A percentile compares a stretch with the other conserved stretches of the same genome.
Evolutionary conservation across 2,113 vertebrate genomes (phyloP).

Genomic region (Hystrix brachyura): DNA sequence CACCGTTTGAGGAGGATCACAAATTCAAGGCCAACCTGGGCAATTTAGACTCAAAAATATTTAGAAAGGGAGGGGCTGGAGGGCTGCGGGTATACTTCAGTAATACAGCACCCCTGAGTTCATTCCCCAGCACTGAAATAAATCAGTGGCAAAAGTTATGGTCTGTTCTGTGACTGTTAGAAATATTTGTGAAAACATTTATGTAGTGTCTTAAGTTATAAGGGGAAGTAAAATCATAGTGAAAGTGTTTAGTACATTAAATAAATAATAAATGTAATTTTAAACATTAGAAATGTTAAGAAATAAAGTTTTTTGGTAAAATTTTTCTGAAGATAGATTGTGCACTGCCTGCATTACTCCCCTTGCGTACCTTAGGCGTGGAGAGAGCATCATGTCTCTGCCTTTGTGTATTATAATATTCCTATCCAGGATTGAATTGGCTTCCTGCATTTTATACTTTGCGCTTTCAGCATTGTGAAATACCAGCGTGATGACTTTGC

Average conservation of each 20-base stretch:
- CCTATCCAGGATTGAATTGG: neutral
- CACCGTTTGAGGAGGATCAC: neutral
- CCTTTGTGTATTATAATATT: neutral
- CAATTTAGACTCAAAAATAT: neutral
- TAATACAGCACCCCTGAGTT: neutral
- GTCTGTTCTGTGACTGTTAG: neutral
- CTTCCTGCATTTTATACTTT: neutral
- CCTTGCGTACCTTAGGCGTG: neutral
- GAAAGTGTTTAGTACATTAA: neutral
- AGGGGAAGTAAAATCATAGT: neutral
- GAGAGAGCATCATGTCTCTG: neutral
- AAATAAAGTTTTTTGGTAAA: neutral
- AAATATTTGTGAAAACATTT: conserved; percentile 3
- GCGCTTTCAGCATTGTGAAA: neutral
- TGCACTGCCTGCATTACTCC: neutral
- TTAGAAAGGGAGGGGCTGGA: neutral
- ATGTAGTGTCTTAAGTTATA: neutral
- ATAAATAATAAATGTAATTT: neutral
- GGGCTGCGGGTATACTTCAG: neutral
- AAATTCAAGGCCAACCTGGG: neutral
- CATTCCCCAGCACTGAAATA: neutral
- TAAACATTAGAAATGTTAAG: neutral
- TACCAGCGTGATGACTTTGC: neutral
- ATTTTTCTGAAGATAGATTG: neutral
- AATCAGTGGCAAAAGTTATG: neutral